Evolutionary conservation across 2,888 invertebrate species (phyloP).

Genomic region (Conomelus anceps): DNA sequence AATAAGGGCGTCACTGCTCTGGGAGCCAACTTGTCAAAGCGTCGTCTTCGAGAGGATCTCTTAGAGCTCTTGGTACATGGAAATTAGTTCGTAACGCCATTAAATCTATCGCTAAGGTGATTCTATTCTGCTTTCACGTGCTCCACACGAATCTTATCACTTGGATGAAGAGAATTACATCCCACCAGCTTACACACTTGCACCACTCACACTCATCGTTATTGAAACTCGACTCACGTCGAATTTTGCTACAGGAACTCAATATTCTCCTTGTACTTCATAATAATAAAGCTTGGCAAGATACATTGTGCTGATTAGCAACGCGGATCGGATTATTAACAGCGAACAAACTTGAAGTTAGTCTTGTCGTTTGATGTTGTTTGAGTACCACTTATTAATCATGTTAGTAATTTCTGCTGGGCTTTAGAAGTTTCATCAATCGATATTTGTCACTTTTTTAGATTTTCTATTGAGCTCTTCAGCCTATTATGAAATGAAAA

Average conservation of each 20-base stretch:
- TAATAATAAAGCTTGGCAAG: neutral
- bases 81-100: neutral
- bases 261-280: neutral
- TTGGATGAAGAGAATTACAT: neutral
- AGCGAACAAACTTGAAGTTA: neutral
- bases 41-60: neutral
- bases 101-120: neutral
- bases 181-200: neutral
- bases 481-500: neutral
- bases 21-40: neutral
- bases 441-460: neutral
- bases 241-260: neutral
- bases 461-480: neutral
- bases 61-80: neutral
- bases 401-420: neutral
- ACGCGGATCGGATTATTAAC: neutral
- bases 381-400: neutral
- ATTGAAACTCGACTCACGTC: neutral
- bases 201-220: neutral
- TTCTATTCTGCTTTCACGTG: neutral
- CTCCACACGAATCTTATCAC: neutral
- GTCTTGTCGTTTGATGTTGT: neutral
- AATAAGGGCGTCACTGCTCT: neutral
- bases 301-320: neutral
- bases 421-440: neutral